Evolutionary conservation across 2,888 invertebrate species (phyloP), one percentile per base, ranked within the genome.

Genomic region (Coecobrya sp.): DNA sequence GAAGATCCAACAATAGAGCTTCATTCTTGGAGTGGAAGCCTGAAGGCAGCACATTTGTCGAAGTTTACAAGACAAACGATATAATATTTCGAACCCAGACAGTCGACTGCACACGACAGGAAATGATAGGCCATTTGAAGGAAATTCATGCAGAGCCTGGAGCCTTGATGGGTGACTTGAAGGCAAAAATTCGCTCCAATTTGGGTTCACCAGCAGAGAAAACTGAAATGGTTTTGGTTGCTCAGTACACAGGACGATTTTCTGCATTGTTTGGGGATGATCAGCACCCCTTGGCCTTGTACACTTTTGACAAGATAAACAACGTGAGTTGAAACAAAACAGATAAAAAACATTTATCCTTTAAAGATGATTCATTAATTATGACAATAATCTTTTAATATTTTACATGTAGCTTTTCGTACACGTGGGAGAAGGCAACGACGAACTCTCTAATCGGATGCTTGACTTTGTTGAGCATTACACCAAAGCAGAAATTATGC

Each of bases 11-110:
- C n/a, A n/a, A n/a, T n/a, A n/a, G n/a, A n/a, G n/a, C n/a, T n/a
- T n/a, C n/a, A n/a, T n/a, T n/a, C n/a, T 95, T 98, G 94, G 98
- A 98, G 96, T 96, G 97, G 89, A 96, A 97, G 70, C 95, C 96
- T 7, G 96, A 96, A 93, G 96, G 96, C 95, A 96, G 96, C 94
- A 95, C 96, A 93, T 97, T 97, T 95, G 96, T 97, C 95, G 96
- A 96, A 4, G 97, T 97, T 95, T 96, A 96, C 52, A 52, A 25
- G 70, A 68, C 68, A 16, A 68, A 70, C 25, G 93, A 93, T 59
- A 30, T 84, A 3, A 59, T 93, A 3, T 93, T 93, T 52, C 5
- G 81, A 30, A 88, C 92, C 1, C 85, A 84, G 16, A 8, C 82
- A n/a, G 84, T 92, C 16, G 79, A 92, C 59, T 68, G 49, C 13